These are phyloP conservation scores for Rhinopithecus roxellana DNA, from an alignment of 2,113 vertebrate genomes.

Conservation along the genomic window DNA sequence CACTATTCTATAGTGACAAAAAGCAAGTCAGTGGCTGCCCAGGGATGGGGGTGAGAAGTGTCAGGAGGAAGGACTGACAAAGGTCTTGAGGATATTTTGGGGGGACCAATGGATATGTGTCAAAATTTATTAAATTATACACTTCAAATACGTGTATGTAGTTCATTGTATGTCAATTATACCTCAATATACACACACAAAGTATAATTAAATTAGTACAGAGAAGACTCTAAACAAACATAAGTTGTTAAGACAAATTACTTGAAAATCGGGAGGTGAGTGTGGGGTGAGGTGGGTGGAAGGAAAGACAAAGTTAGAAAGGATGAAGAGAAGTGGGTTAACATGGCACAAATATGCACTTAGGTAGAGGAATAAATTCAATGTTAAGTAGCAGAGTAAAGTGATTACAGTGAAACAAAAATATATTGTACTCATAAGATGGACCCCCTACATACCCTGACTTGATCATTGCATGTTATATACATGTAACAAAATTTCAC, in stretches of 20 bases:
- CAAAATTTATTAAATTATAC: background rate
- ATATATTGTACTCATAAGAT: background rate
- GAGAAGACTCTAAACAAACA: background rate
- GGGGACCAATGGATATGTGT: background rate
- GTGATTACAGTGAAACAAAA: no score
- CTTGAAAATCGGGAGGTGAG: background rate
- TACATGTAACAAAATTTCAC: no score
- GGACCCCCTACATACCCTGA: no score
- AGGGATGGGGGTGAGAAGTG: background rate
- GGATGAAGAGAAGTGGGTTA: no score
- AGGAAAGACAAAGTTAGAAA: background rate
- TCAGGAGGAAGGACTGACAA: background rate
- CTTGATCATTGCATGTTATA: no score
- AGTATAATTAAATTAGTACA: background rate
- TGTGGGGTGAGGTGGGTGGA: background rate
- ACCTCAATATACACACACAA: background rate
- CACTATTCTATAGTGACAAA: background rate
- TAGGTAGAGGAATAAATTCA: no score
- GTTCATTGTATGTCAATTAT: background rate
- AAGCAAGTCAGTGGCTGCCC: background rate
- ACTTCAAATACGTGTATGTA: background rate
- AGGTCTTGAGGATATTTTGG: rapidly evolving
- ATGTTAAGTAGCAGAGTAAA: no score
- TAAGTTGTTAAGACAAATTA: background rate
- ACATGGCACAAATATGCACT: no score